Evolutionary conservation across 2,888 invertebrate species (phyloP).

Genomic region (Sturmia bella): DNA sequence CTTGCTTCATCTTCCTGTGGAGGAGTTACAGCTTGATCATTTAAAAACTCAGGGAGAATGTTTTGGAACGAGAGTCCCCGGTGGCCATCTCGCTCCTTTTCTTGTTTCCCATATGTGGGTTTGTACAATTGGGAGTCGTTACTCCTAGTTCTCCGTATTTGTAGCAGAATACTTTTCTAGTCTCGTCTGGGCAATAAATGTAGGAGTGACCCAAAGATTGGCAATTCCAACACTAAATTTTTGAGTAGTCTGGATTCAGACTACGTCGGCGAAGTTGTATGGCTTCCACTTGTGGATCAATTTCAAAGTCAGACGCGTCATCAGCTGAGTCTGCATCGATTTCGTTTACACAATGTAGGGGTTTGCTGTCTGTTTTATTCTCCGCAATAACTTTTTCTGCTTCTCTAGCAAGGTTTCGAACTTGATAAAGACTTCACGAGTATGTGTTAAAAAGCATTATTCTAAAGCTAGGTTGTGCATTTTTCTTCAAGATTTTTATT

Average conservation of each 20-base stretch:
- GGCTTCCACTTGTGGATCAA: constrained; percentile 32
- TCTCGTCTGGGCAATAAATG: constrained; percentile 23
- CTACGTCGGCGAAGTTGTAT: not conserved
- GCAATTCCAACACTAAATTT: constrained; percentile 50
- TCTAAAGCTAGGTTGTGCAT: not conserved
- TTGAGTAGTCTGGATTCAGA: constrained; percentile 5
- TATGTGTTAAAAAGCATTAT: constrained; percentile 24
- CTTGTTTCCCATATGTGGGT: constrained; percentile 21
- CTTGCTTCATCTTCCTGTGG: constrained; percentile 35
- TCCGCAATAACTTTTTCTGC: constrained; percentile 9
- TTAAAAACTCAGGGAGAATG: constrained; percentile 29
- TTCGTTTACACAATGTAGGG: not conserved
- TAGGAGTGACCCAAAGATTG: constrained; percentile 32
- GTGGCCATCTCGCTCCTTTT: constrained; percentile 42
- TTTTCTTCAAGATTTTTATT: constrained; percentile 4
- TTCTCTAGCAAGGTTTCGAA: not conserved
- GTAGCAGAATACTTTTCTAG: constrained; percentile 17
- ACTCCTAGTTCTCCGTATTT: constrained; percentile 38
- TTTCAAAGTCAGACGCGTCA: not conserved
- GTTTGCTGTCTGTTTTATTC: not conserved
- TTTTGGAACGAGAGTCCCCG: constrained; percentile 46
- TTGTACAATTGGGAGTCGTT: constrained; percentile 12
- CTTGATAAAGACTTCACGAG: not conserved
- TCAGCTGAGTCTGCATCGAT: not conserved
- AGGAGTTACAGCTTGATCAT: constrained; percentile 3